These are phyloP conservation scores for Drosophila pectinifera DNA, from an alignment of 1,140 invertebrate species.

Conservation along the genomic window DNA sequence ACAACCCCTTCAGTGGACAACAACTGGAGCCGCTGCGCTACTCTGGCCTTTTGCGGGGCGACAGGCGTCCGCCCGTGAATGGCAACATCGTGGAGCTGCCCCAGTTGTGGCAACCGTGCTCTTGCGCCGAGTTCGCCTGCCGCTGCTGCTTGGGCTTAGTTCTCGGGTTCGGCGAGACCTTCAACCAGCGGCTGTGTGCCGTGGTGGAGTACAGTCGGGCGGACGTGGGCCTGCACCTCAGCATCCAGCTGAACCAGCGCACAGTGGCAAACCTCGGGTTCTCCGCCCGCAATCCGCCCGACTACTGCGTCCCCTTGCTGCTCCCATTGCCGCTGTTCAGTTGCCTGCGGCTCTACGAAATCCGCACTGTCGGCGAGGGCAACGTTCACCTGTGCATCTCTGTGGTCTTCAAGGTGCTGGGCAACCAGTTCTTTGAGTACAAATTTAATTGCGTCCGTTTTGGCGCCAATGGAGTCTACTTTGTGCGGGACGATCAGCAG, in stretches of 20 bases:
- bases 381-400: constrained; percentile 59
- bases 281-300: constrained; percentile 51
- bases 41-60: not conserved
- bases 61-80: constrained; percentile 21
- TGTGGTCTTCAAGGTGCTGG: constrained; percentile 58
- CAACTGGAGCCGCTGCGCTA: constrained; percentile 34
- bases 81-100: constrained; percentile 61
- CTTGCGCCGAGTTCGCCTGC: constrained; percentile 54
- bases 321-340: constrained; percentile 54
- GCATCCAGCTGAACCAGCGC: constrained; percentile 48
- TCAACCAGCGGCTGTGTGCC: constrained; percentile 46
- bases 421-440: constrained; percentile 58
- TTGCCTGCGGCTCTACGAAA: constrained; percentile 59
- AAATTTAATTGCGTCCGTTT: constrained; percentile 62
- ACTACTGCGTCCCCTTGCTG: constrained; percentile 59
- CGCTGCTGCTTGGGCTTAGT: constrained; percentile 63
- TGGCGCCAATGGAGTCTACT: constrained; percentile 39
- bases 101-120: constrained; percentile 54
- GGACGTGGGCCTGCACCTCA: constrained; percentile 42
- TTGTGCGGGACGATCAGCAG: constrained; percentile 25
- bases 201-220: constrained; percentile 29
- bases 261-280: constrained; percentile 46
- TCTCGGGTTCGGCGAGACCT: constrained; percentile 19
- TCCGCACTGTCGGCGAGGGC: constrained; percentile 33
- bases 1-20: constrained; percentile 42